phyloP scores from a whole-genome alignment of 2,888 invertebrate species.

The Tetramorium bicarinatum region DNA sequence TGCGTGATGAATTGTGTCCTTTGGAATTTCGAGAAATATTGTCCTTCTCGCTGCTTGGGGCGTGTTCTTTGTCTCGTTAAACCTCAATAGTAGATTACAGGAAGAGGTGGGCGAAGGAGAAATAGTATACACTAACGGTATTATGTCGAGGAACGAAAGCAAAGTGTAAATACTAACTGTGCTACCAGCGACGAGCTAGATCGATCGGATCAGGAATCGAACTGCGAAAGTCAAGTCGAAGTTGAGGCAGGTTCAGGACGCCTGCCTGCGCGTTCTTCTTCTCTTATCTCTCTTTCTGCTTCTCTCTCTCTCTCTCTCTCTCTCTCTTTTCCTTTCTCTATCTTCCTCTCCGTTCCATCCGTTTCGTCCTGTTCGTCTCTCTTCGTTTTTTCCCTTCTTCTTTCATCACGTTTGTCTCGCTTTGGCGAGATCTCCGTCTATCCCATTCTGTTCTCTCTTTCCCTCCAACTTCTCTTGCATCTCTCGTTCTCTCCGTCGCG shows the following conservation, averaged over 20 bases:
- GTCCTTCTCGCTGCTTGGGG: neutral
- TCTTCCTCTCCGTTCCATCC: slow-evolving; percentile 43
- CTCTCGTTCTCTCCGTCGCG: slow-evolving; percentile 57
- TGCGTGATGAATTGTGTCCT: slow-evolving; percentile 3
- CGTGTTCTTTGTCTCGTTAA: slow-evolving; percentile 24
- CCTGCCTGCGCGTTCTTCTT: slow-evolving; percentile 74
- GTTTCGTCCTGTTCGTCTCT: slow-evolving; percentile 50
- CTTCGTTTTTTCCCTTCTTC: slow-evolving; percentile 59
- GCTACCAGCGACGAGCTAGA: slow-evolving; percentile 74
- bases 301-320: slow-evolving; percentile 40
- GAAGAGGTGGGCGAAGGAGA: neutral
- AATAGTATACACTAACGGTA: slow-evolving; percentile 32
- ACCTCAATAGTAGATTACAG: neutral
- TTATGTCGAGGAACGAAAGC: slow-evolving; percentile 32
- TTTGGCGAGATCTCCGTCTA: slow-evolving; percentile 53
- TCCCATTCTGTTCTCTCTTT: slow-evolving; percentile 57
- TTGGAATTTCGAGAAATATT: slow-evolving; percentile 6
- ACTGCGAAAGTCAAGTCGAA: slow-evolving; percentile 83
- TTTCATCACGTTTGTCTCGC: slow-evolving; percentile 62
- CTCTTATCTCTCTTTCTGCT: slow-evolving; percentile 45
- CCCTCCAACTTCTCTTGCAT: slow-evolving; percentile 50
- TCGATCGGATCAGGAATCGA: slow-evolving; percentile 84
- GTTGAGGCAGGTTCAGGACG: slow-evolving; percentile 85
- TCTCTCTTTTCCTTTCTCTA: slow-evolving; percentile 37
- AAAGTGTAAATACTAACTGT: slow-evolving; percentile 70